These are phyloP conservation scores for Dysmachus trigonus DNA, from an alignment of 2,888 invertebrate species.

Conservation along the genomic window DNA sequence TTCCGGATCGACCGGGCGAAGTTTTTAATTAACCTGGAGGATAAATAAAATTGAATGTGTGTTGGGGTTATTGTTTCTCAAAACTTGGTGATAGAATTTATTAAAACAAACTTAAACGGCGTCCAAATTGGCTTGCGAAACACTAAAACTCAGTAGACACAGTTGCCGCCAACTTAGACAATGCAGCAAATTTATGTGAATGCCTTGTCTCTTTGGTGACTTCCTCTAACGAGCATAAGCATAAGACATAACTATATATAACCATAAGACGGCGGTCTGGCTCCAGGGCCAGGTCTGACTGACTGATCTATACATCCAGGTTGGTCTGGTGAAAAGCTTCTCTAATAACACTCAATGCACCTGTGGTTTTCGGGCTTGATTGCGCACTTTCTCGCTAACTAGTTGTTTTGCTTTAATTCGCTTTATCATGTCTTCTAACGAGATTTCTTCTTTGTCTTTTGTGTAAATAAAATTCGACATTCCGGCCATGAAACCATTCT, in stretches of 20 bases:
- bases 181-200: not conserved
- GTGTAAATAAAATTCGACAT: conserved; percentile 9
- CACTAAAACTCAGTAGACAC: conserved; percentile 25
- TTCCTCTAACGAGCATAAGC: conserved; percentile 14
- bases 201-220: conserved; percentile 23
- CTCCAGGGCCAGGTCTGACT: not conserved
- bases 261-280: conserved; percentile 33
- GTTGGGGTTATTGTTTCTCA: not conserved
- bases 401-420: not conserved
- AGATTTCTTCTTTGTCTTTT: not conserved
- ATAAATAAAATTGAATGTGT: conserved; percentile 26
- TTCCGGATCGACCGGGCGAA: not conserved
- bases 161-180: not conserved
- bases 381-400: conserved; percentile 8
- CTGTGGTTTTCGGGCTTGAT: not conserved
- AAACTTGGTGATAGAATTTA: conserved; percentile 39
- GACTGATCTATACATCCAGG: not conserved
- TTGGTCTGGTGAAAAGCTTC: conserved; percentile 14
- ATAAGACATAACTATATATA: too few relatives aligned
- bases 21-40: conserved; percentile 24
- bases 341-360: not conserved
- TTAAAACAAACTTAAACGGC: conserved; percentile 37
- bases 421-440: not conserved
- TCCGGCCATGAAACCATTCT: not conserved
- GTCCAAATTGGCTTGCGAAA: conserved; percentile 35